These are phyloP conservation scores for Neodiprion lecontei DNA, from an alignment of 1,140 invertebrate species.

Conservation along the genomic window DNA sequence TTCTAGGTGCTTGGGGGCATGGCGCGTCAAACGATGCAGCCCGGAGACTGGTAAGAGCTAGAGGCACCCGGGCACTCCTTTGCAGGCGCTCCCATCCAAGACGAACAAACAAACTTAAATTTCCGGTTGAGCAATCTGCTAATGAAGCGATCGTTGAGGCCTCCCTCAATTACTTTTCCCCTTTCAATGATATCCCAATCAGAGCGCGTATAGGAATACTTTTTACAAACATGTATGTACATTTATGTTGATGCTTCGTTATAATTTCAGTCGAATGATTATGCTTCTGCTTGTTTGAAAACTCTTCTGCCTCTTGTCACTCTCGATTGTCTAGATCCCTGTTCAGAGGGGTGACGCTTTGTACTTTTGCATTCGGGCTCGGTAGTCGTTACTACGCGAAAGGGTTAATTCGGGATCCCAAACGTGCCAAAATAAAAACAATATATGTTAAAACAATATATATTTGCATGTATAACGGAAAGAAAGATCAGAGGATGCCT, in stretches of 20 bases:
- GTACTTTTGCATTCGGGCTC: too few relatives aligned
- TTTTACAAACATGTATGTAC: background rate
- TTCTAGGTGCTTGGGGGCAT: slow-evolving; percentile 16
- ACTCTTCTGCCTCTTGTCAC: background rate
- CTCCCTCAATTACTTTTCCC: background rate
- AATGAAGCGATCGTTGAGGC: background rate
- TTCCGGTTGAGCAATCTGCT: slow-evolving; percentile 19
- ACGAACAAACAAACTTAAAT: slow-evolving; percentile 26
- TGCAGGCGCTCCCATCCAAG: slow-evolving; percentile 18
- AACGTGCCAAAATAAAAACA: too few relatives aligned
- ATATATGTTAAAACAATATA: too few relatives aligned
- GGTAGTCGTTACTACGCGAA: too few relatives aligned
- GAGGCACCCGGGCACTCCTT: slow-evolving; percentile 22
- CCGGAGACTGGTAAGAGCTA: slow-evolving; percentile 16
- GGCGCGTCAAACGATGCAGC: background rate
- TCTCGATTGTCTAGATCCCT: background rate
- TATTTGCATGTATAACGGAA: too few relatives aligned
- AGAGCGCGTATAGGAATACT: background rate
- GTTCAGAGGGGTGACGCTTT: too few relatives aligned
- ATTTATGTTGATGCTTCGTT: background rate
- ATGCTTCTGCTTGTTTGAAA: background rate
- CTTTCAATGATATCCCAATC: background rate
- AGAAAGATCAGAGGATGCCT: too few relatives aligned
- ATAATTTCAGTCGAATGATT: background rate
- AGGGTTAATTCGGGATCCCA: too few relatives aligned